Evolutionary conservation across 2,888 invertebrate genomes (phyloP), one percentile per base, ranked within the genome.

Genomic region (Ditula angustiorana): DNA sequence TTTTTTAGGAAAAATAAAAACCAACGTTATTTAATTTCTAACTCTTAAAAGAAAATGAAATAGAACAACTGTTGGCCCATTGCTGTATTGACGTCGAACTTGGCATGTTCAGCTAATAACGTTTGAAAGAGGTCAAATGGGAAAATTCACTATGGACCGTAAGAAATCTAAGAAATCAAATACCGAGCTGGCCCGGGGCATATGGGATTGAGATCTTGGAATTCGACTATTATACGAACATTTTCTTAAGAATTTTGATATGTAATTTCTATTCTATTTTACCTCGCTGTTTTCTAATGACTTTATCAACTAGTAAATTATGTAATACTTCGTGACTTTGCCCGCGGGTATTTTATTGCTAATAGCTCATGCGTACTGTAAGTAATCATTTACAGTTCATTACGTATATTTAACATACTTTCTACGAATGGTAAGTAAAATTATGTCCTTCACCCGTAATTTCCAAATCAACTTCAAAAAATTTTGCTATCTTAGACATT

Each of bases 51-150:
- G 67, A 71, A 69, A 74, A 77, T 74, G 74, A 76, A 76, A 79
- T 72, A 78, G 75, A 79, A 76, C 80, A 75, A 67, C 58, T 63
- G 67, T 66, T 56, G 21, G 44, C 44, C 41, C 46, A 49, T 65
- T 68, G 57, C 64, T 71, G 67, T 74, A 71, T 69, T 76, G 77
- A 75, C 75, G 72, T 73, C 53, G 67, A 16, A 69, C 69, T 74
- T 77, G 77, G 74, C 77, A 76, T 78, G 73, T 76, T 73, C 65
- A 72, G 73, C 75, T 78, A 80, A 81, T 80, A 78, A 78, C 70
- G 72, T 71, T 74, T 78, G 79, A 75, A 71, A 69, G 72, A 77
- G 79, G 78, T 78, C 77, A 67, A 52, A 65, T 50, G 47, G 62
- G 64, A 47, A 62, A 62, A 62, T 44, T 55, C 58, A 59, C 53